Conservation (phyloP, 92 coral and sea anemone species). For the Actinernus sp. region DNA sequence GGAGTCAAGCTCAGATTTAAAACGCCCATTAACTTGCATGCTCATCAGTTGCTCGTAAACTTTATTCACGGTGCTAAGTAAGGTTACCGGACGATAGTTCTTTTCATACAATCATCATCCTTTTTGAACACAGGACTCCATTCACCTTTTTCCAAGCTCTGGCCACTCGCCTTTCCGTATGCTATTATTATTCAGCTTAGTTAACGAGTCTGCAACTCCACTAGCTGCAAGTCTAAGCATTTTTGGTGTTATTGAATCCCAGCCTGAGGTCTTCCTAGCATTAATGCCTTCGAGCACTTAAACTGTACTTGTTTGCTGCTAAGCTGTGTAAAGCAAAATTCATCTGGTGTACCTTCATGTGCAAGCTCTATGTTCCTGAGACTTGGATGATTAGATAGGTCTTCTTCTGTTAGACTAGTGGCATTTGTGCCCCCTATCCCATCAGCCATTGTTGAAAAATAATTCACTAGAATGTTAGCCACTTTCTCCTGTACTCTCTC, state of each 20-base stretch:
- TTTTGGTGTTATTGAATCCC: conserved; percentile 50
- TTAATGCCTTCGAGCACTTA: conserved; percentile 16
- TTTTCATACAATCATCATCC: conserved; percentile 39
- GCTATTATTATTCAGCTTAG: conserved; percentile 23
- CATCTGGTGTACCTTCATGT: conserved; percentile 6
- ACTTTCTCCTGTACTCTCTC: no score
- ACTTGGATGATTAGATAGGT: conserved; percentile 48
- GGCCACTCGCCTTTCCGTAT: conserved; percentile 29
- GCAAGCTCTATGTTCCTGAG: conserved; percentile 13
- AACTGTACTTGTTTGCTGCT: conserved; percentile 9
- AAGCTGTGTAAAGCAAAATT: conserved; percentile 24
- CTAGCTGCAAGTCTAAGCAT: conserved; percentile 36
- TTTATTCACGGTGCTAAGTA: conserved; percentile 41
- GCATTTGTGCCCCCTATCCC: no score
- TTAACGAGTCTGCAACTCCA: conserved; percentile 48
- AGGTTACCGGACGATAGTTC: conserved; percentile 51
- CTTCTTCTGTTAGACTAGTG: conserved; percentile 37
- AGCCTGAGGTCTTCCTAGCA: conserved; percentile 55
- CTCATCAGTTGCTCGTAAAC: conserved; percentile 37
- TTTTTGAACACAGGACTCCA: conserved; percentile 64
- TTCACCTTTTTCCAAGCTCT: conserved; percentile 71
- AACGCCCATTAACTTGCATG: conserved; percentile 28
- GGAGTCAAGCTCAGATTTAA: conserved; percentile 38
- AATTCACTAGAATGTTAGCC: no score
- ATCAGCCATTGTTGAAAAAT: no score